Conservation (phyloP, 2,797 vertebrate species). For the Cirrhinus mrigala region DNA sequence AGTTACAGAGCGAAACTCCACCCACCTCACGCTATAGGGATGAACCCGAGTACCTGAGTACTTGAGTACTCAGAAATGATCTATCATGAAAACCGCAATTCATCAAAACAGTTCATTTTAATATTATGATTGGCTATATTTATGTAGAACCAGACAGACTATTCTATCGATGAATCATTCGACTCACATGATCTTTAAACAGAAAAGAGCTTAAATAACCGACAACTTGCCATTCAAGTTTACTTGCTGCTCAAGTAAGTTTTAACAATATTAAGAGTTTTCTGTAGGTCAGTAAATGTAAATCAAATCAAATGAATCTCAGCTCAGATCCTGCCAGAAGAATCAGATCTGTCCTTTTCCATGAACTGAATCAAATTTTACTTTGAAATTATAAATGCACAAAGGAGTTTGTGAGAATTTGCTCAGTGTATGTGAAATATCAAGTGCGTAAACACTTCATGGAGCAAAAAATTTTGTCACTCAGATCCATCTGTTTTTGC, state of each 20-base stretch:
- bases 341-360: not conserved
- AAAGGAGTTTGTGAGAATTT: not conserved
- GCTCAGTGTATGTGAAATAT: not conserved
- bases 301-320: not conserved
- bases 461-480: not conserved
- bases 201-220: not conserved
- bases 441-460: not conserved
- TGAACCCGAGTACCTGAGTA: not conserved
- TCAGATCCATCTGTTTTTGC: too few relatives aligned
- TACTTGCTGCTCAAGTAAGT: too few relatives aligned
- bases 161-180: not conserved
- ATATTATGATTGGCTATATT: not conserved
- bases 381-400: not conserved
- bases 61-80: not conserved
- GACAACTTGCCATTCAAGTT: not conserved
- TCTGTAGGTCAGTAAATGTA: not conserved
- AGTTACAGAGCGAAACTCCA: not conserved
- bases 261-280: not conserved
- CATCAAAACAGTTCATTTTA: not conserved
- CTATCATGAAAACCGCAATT: not conserved
- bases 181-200: not conserved
- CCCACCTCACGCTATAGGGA: not conserved
- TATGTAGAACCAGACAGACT: not conserved
- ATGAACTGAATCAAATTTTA: not conserved
- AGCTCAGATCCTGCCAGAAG: not conserved